Conservation (phyloP, 2,797 vertebrate species). For the Picus viridis region DNA sequence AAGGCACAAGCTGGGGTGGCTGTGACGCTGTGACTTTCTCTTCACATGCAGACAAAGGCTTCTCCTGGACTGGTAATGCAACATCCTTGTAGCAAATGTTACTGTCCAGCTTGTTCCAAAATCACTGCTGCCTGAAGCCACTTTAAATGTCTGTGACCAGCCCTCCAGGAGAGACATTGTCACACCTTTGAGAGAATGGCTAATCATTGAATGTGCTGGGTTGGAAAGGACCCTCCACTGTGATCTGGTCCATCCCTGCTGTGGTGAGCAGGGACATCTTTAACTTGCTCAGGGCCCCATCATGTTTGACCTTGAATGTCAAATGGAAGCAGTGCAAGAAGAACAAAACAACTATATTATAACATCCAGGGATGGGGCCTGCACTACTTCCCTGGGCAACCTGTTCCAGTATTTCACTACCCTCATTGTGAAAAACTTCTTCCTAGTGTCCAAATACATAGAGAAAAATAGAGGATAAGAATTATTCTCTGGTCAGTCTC, state of each 20-base stretch:
- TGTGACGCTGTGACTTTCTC: neutral
- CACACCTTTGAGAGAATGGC: slow-evolving; percentile 34
- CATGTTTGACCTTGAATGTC: too few relatives aligned
- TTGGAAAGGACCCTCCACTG: too few relatives aligned
- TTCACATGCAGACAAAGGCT: rapidly evolving
- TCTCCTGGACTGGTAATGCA: neutral
- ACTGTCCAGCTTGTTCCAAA: neutral
- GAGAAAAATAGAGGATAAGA: slow-evolving; percentile 47
- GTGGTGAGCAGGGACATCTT: too few relatives aligned
- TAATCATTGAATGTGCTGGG: neutral
- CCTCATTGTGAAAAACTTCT: too few relatives aligned
- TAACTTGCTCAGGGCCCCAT: too few relatives aligned
- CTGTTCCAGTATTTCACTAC: too few relatives aligned
- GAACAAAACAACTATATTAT: too few relatives aligned
- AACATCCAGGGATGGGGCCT: too few relatives aligned
- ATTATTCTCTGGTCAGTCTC: slow-evolving; percentile 1
- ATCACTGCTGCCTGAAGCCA: neutral
- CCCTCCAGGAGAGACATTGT: neutral
- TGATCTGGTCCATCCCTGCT: too few relatives aligned
- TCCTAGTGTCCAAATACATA: neutral
- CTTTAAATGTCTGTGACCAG: neutral
- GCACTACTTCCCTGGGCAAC: too few relatives aligned
- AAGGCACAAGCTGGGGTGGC: neutral
- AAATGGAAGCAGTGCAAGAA: too few relatives aligned
- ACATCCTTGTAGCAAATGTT: neutral